Percentiles rank a stretch among this genome's conserved stretches.
Conservation (phyloP, 2,113 vertebrate species). For the Isichthys henryi region DNA sequence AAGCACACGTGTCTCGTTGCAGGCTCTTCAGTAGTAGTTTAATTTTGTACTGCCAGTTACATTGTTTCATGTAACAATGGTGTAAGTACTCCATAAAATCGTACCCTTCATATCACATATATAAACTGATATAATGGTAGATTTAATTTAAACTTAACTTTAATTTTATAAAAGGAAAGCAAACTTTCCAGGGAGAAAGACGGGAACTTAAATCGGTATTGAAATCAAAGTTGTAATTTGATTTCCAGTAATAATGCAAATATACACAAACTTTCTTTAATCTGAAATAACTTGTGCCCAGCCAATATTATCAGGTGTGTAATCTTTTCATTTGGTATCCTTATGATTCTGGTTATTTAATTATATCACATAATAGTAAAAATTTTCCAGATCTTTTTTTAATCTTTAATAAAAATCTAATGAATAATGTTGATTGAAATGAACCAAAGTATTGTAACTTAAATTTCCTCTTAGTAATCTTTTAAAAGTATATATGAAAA, state of each 20-base stretch:
- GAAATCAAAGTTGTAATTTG: background rate
- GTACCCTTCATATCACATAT: background rate
- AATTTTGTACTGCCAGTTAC: background rate
- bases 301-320: background rate
- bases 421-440: background rate
- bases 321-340: background rate
- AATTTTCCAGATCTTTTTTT: background rate
- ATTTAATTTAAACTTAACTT: background rate
- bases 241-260: background rate
- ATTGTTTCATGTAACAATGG: background rate
- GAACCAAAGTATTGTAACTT: constrained; percentile 3
- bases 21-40: background rate
- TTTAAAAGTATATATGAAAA: constrained; percentile 39
- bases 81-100: background rate
- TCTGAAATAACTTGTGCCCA: background rate
- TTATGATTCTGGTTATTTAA: background rate
- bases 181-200: background rate
- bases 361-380: background rate
- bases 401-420: background rate
- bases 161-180: background rate
- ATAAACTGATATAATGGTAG: background rate
- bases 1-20: background rate
- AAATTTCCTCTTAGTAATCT: constrained; percentile 31
- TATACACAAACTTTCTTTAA: background rate
- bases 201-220: background rate